Percentiles rank a stretch among this genome's conserved stretches.
Conservation (phyloP, 1,140 invertebrate species). For the Eciton burchellii region DNA sequence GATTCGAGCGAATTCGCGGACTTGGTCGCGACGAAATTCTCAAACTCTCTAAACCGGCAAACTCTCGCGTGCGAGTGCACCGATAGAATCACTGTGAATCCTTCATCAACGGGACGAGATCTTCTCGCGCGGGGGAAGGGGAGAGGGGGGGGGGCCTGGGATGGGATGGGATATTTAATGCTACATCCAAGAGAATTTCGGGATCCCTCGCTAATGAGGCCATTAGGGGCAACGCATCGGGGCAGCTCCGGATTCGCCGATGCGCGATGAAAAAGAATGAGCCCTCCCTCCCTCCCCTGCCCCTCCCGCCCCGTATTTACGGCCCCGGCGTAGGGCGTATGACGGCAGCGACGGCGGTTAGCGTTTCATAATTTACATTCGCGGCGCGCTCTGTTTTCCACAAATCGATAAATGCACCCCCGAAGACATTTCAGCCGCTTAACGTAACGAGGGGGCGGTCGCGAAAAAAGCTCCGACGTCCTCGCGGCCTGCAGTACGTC, state of each 20-base stretch:
- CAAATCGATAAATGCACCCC: constrained; percentile 27
- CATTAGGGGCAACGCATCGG: no score
- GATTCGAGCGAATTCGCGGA: neutral
- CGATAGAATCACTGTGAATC: neutral
- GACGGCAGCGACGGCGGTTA: neutral
- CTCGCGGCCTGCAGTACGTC: constrained; percentile 2
- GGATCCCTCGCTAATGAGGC: no score
- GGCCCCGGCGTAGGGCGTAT: neutral
- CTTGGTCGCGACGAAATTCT: neutral
- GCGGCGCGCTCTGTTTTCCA: neutral
- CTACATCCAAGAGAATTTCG: no score
- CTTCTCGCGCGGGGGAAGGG: neutral
- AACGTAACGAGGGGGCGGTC: neutral
- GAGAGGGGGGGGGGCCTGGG: no score
- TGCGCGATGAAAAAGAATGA: neutral
- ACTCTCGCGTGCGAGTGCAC: neutral
- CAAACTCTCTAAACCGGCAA: constrained; percentile 16
- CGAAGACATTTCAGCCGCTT: constrained; percentile 22
- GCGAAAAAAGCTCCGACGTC: constrained; percentile 20
- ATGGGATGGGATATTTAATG: no score
- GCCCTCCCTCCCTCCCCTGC: no score
- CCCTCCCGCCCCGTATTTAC: no score
- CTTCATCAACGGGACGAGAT: neutral
- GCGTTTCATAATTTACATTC: constrained; percentile 33
- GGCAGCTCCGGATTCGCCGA: neutral